phyloP scores from a whole-genome alignment of 1,140 invertebrate genomes.

The Drosophila busckii region DNA sequence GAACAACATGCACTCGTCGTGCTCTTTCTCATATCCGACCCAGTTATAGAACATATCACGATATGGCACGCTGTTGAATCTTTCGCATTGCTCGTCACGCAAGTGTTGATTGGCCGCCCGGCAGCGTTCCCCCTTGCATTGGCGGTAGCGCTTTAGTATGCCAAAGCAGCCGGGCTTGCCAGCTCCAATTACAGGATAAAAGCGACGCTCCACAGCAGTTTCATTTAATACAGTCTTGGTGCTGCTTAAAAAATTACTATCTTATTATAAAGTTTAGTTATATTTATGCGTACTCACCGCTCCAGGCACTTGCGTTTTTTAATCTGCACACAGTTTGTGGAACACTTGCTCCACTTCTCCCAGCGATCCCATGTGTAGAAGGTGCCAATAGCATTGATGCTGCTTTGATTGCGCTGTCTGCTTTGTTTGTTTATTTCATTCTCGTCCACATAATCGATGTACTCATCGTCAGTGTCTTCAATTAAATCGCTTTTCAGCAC shows the following conservation, averaged over 20 bases:
- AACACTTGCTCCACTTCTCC: slow-evolving; percentile 65
- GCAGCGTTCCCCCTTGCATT: slow-evolving; percentile 85
- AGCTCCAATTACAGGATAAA: slow-evolving; percentile 53
- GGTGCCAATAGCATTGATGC: slow-evolving; percentile 37
- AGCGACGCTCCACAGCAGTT: slow-evolving; percentile 19
- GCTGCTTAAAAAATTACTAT: slow-evolving; percentile 1
- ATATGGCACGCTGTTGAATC: slow-evolving; percentile 89
- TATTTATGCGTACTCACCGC: slow-evolving; percentile 16
- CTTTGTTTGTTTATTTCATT: slow-evolving; percentile 24
- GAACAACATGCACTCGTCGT: slow-evolving; percentile 86
- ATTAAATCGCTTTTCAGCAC: slow-evolving; percentile 1
- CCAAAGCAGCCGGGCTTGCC: slow-evolving; percentile 81
- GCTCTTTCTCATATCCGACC: slow-evolving; percentile 88
- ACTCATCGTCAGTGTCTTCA: slow-evolving; percentile 45
- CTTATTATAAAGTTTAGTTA: background rate
- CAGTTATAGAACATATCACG: slow-evolving; percentile 88
- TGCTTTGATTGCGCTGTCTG: slow-evolving; percentile 24
- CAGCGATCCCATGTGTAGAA: slow-evolving; percentile 55
- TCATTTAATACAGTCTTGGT: slow-evolving; percentile 27
- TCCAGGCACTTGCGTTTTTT: slow-evolving; percentile 47
- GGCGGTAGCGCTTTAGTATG: slow-evolving; percentile 83
- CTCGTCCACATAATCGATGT: slow-evolving; percentile 31
- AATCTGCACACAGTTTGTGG: slow-evolving; percentile 53
- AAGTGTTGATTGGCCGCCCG: slow-evolving; percentile 34
- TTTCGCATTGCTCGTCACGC: slow-evolving; percentile 76